Conservation (phyloP, 2,797 vertebrate species). For the Taeniopygia guttata region DNA sequence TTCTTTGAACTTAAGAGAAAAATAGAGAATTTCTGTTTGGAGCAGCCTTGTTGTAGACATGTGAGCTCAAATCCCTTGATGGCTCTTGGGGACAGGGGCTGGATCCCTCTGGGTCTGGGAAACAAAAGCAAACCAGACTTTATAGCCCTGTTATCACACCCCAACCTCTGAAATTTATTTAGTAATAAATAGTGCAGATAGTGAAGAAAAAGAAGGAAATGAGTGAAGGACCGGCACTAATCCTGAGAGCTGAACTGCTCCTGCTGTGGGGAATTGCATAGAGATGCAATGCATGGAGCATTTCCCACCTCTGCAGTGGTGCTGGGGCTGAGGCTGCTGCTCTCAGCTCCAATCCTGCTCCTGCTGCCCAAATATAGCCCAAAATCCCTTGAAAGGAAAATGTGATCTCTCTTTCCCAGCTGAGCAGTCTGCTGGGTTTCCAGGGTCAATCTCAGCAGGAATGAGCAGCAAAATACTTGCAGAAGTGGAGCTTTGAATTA, state of each 20-base stretch:
- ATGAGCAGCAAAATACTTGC: background rate
- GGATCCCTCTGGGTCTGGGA: background rate
- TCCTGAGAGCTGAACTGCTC: background rate
- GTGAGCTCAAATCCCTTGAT: background rate
- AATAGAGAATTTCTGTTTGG: background rate
- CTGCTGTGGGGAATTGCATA: background rate
- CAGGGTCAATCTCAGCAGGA: background rate
- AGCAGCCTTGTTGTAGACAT: background rate
- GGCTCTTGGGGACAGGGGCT: background rate
- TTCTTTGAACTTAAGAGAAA: background rate
- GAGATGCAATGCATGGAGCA: background rate
- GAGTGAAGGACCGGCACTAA: background rate
- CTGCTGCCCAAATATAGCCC: background rate
- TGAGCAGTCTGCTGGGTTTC: background rate
- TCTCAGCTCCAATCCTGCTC: background rate
- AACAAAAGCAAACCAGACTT: background rate
- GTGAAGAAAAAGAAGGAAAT: background rate
- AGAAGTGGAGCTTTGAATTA: background rate
- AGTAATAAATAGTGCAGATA: background rate
- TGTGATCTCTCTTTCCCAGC: background rate
- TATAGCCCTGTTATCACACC: background rate
- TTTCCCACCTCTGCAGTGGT: background rate
- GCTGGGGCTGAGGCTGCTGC: background rate
- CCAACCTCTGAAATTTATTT: background rate
- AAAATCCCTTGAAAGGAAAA: slow-evolving; percentile 38